Evolutionary conservation across 2,113 vertebrate species (phyloP).

Genomic region (Ageneiosus marmoratus): DNA sequence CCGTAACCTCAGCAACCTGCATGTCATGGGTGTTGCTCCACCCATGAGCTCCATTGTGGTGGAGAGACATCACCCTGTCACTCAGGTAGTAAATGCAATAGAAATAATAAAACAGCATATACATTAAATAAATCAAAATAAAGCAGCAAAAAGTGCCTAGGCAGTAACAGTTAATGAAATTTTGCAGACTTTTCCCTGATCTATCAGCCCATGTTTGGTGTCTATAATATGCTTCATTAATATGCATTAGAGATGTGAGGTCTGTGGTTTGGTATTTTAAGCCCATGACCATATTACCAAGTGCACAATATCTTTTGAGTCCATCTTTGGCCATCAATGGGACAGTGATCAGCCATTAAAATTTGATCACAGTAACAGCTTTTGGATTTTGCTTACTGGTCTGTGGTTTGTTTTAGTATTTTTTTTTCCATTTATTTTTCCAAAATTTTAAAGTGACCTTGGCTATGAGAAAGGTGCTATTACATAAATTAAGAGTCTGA

Average conservation of each 20-base stretch:
- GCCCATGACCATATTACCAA: not conserved
- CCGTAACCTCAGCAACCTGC: constrained; percentile 72
- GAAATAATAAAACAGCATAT: not conserved
- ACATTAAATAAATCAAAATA: not conserved
- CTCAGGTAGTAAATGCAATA: constrained; percentile 74
- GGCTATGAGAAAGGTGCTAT: not conserved
- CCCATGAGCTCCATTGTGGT: constrained; percentile 89
- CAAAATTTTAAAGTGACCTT: not conserved
- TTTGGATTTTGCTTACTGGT: not conserved
- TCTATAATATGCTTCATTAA: not conserved
- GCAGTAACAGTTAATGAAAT: not conserved
- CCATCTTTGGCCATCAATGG: not conserved
- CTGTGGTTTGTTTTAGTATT: not conserved
- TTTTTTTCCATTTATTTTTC: not conserved
- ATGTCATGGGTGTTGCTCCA: constrained; percentile 85
- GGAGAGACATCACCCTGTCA: constrained; percentile 91
- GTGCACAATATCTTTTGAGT: not conserved
- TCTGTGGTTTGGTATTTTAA: not conserved
- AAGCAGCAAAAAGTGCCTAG: not conserved
- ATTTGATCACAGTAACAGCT: not conserved
- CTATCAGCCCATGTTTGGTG: not conserved
- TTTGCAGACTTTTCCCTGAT: not conserved
- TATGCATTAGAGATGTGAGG: not conserved
- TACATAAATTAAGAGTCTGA: not conserved
- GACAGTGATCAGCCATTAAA: not conserved